Conservation (phyloP, 2,888 invertebrate genomes). For the Pherbina coryleti region DNA sequence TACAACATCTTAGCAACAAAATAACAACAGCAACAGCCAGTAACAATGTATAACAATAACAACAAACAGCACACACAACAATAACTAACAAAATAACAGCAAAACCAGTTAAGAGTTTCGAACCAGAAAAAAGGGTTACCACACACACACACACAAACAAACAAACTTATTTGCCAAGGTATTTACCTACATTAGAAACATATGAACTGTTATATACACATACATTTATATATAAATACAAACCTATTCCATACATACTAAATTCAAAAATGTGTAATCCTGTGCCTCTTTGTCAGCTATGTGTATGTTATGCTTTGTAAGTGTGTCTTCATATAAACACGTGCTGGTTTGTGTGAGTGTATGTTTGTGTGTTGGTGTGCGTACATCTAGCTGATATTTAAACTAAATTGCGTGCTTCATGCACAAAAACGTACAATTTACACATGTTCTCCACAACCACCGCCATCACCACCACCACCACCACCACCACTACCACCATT, state of each 20-base stretch:
- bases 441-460: constrained; percentile 2
- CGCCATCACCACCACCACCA: not conserved
- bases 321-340: not conserved
- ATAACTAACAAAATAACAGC: not conserved
- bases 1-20: not conserved
- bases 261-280: not conserved
- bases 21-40: not conserved
- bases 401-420: constrained; percentile 30
- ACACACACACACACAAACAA: not conserved
- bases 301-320: not conserved
- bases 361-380: not conserved
- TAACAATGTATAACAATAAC: not conserved
- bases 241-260: constrained; percentile 50
- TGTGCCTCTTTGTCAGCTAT: not conserved
- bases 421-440: constrained; percentile 22
- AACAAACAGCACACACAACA: not conserved
- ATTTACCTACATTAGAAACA: constrained; percentile 6
- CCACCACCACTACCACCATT: not conserved
- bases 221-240: not conserved
- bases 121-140: not conserved
- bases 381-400: not conserved
- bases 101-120: not conserved
- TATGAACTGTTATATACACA: constrained; percentile 16
- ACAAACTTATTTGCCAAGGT: not conserved
- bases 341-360: constrained; percentile 12